Evolutionary conservation across 2,888 invertebrate species (phyloP), one percentile per base, ranked within the genome.

Genomic region (Lamellibrachia satsuma): DNA sequence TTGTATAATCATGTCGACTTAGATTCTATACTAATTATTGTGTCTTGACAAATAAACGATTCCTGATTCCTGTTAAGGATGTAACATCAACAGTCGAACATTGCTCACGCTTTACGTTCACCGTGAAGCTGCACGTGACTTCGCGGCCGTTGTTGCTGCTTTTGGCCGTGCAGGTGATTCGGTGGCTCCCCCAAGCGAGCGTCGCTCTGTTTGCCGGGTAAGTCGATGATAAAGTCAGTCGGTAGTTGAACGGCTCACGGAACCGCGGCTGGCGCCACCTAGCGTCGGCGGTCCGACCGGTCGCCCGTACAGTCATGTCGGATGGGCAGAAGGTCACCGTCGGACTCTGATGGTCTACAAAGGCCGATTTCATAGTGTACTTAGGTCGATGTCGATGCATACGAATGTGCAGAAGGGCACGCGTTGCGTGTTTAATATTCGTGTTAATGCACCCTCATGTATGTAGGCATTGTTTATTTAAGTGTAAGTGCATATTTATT

Each of bases 151-250:
- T 91, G 91, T 91, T 91, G 91, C 15, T 91, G 91, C 91, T 91
- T 51, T 15, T 91, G 27, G 91, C 91, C 6, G 91, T 91, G 91
- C 0, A 91, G 22, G 91, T 52, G 91, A 91, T 91, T 3, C 91
- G 91, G 91, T 91, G 91, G 52, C 39, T 91, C 52, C 91, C 91
- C 91, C 91, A 91, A 2, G 91, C 7, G 91, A 91, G 91, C 27
- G 15, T 52, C 52, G 91, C 91, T 39, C 52, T 52, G 52, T 51
- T 51, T 52, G 51, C 52, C 52, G 52, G 51, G 52, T 91, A 91
- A 39, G 91, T 52, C 11, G 91, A 91, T 39, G 91, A 51, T 7
- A 91, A 11, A 11, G 91, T 91, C 91, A 91, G 3, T 15, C 91
- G 91, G 91, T 27, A 91, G 91, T 52, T 8, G 22, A 52, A 91